A percentile compares a stretch with the other conserved stretches of the same genome.
phyloP scores from a whole-genome alignment of 2,888 invertebrate genomes.

The Epirrhoe alternata region DNA sequence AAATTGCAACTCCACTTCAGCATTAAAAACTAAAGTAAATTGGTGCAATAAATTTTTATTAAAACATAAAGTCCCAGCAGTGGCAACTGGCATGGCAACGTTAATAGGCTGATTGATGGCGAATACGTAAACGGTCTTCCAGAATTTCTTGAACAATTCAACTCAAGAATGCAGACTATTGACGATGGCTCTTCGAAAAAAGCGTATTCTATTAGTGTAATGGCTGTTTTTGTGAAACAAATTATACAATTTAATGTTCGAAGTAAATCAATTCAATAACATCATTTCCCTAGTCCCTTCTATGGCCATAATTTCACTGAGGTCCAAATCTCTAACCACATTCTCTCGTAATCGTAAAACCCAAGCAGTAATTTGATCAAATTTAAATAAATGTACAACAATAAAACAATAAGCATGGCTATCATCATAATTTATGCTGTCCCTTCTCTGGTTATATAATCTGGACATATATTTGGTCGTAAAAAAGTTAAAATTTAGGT shows the following conservation, averaged over 20 bases:
- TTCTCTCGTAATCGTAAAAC: slow-evolving; percentile 52
- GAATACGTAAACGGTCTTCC: slow-evolving; percentile 2
- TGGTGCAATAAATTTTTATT: slow-evolving; percentile 32
- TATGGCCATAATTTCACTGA: slow-evolving; percentile 41
- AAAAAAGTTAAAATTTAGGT: slow-evolving; percentile 41
- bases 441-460: slow-evolving; percentile 49
- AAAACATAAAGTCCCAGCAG: slow-evolving; percentile 20
- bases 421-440: slow-evolving; percentile 57
- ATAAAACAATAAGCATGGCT: slow-evolving; percentile 55
- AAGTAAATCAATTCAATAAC: slow-evolving; percentile 42
- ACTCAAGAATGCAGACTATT: not conserved
- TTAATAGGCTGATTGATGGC: slow-evolving; percentile 8
- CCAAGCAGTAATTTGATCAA: slow-evolving; percentile 62
- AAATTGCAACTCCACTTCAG: not conserved
- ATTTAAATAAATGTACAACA: slow-evolving; percentile 64
- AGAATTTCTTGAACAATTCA: slow-evolving; percentile 4
- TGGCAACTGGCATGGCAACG: not conserved
- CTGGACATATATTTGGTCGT: slow-evolving; percentile 31
- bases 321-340: slow-evolving; percentile 43
- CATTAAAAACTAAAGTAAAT: slow-evolving; percentile 24
- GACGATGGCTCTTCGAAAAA: not conserved
- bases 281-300: slow-evolving; percentile 37
- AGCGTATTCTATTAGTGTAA: not conserved
- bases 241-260: slow-evolving; percentile 27
- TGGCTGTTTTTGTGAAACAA: slow-evolving; percentile 2